Percentiles rank a stretch among this genome's conserved stretches.
These are phyloP conservation scores for Chrysocyon brachyurus DNA, from an alignment of 2,797 vertebrate species.

Conservation along the genomic window DNA sequence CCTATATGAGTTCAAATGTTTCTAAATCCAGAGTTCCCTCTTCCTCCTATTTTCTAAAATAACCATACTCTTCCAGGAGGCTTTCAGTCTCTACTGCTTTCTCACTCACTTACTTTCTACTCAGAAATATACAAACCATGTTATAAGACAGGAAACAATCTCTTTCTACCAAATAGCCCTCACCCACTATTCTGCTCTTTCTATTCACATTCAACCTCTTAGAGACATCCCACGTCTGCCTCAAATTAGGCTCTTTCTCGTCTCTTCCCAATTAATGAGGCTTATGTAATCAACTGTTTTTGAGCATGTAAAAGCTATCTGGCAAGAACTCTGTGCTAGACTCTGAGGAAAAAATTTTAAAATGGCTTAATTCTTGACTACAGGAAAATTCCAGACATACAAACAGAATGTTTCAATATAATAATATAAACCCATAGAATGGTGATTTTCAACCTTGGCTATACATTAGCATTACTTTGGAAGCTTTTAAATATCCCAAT, in stretches of 20 bases:
- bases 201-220: background rate
- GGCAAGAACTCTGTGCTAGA: background rate
- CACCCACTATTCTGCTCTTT: background rate
- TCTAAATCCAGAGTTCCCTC: background rate
- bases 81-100: background rate
- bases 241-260: background rate
- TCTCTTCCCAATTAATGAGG: background rate
- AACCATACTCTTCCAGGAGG: background rate
- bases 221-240: background rate
- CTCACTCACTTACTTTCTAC: background rate
- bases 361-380: background rate
- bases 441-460: background rate
- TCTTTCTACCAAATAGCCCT: background rate
- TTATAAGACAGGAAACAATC: background rate
- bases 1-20: background rate
- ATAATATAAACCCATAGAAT: background rate
- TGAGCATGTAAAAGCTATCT: background rate
- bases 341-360: background rate
- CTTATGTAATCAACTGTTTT: background rate
- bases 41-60: background rate
- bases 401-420: background rate
- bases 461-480: background rate
- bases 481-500: background rate
- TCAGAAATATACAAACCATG: background rate
- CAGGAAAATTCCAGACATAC: background rate